Conservation (phyloP, 2,113 vertebrate species). For the Ophthalmolycus amberensis region DNA sequence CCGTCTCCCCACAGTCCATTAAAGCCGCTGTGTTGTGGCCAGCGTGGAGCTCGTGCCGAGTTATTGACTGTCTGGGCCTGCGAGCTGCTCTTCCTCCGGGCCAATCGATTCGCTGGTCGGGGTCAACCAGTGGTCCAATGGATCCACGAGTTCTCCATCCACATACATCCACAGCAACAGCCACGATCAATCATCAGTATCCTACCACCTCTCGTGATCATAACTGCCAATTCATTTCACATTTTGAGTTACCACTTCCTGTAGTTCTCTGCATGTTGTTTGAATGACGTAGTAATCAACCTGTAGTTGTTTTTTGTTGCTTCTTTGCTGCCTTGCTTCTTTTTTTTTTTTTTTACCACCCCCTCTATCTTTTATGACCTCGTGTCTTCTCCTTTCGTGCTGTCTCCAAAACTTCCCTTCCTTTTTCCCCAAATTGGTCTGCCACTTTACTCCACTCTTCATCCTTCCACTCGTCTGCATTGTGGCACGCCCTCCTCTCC, state of each 20-base stretch:
- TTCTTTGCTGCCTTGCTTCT: constrained; percentile 29
- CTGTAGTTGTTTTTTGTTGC: constrained; percentile 63
- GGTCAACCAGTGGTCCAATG: constrained; percentile 57
- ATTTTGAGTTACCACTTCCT: constrained; percentile 52
- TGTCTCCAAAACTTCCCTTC: constrained; percentile 6
- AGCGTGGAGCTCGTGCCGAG: constrained; percentile 34
- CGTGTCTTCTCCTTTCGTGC: neutral
- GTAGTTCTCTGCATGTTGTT: constrained; percentile 60
- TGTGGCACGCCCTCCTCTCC: constrained; percentile 65
- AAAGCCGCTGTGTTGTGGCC: constrained; percentile 56
- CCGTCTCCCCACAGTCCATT: constrained; percentile 59
- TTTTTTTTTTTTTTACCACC: constrained; percentile 1
- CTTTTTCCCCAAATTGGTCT: constrained; percentile 27
- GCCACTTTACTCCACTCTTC: constrained; percentile 10
- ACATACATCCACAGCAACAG: constrained; percentile 38
- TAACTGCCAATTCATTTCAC: constrained; percentile 56
- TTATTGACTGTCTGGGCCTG: constrained; percentile 69
- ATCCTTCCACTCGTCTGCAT: constrained; percentile 52
- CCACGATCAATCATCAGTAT: constrained; percentile 42
- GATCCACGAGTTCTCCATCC: constrained; percentile 46
- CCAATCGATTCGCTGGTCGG: constrained; percentile 69
- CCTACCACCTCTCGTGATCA: constrained; percentile 43
- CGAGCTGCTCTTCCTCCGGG: constrained; percentile 49
- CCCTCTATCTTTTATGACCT: neutral
- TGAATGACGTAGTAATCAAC: constrained; percentile 54